Percentiles rank a stretch among this genome's conserved stretches.
phyloP scores from a whole-genome alignment of 2,113 vertebrate genomes.

The Ctenodactylus gundi region DNA sequence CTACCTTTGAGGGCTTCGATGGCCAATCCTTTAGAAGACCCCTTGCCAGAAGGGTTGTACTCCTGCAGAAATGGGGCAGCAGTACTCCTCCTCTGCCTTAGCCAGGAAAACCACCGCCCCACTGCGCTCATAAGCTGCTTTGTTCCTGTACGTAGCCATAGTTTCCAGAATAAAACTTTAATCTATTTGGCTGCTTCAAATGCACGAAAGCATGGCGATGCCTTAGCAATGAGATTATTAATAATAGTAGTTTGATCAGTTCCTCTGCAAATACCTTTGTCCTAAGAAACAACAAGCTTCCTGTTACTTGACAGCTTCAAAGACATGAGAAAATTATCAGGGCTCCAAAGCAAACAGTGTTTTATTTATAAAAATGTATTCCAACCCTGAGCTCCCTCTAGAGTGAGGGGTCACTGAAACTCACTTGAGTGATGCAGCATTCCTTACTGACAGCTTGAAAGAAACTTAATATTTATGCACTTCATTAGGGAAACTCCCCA shows the following conservation, averaged over 20 bases:
- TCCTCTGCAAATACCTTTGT: conserved; percentile 59
- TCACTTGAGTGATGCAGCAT: conserved; percentile 9
- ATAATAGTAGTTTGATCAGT: conserved; percentile 63
- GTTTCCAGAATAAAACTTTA: conserved; percentile 53
- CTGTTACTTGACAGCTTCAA: conserved; percentile 41
- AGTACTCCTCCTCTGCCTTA: not conserved
- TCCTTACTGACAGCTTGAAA: conserved; percentile 25
- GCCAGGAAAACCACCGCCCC: not conserved
- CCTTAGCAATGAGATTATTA: conserved; percentile 64
- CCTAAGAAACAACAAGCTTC: conserved; percentile 54
- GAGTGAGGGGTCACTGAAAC: conserved; percentile 43
- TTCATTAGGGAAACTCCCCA: conserved; percentile 9
- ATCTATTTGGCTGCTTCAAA: conserved; percentile 20
- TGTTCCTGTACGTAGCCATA: not conserved
- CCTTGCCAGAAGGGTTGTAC: not conserved
- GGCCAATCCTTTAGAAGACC: not conserved
- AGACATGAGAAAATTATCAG: conserved; percentile 31
- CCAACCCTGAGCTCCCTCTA: not conserved
- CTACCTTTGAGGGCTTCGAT: conserved; percentile 6
- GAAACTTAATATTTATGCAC: conserved; percentile 3
- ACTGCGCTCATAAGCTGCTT: not conserved
- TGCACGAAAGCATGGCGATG: conserved; percentile 46
- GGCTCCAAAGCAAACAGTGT: conserved; percentile 48
- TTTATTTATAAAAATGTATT: conserved; percentile 67
- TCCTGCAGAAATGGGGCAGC: not conserved